Percentiles rank a stretch among this genome's conserved stretches.
Conservation (phyloP, 2,113 vertebrate genomes). For the Onychostruthus taczanowskii region DNA sequence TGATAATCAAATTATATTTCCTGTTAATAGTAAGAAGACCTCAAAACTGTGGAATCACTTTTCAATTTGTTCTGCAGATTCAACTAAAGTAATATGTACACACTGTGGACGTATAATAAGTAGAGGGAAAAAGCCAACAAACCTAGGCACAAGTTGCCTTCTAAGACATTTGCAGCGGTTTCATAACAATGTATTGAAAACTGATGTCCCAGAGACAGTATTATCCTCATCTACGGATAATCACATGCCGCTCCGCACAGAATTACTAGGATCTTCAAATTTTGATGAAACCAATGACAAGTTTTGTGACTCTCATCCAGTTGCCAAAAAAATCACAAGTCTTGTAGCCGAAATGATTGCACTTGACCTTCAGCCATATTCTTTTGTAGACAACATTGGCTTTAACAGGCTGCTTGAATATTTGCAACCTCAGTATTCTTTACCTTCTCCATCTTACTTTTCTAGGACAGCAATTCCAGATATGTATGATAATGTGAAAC, state of each 20-base stretch:
- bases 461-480: slow-evolving; percentile 94
- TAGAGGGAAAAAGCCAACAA: slow-evolving; percentile 95
- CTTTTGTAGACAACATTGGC: slow-evolving; percentile 90
- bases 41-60: slow-evolving; percentile 99
- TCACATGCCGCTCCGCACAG: slow-evolving; percentile 73
- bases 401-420: slow-evolving; percentile 91
- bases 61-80: slow-evolving; percentile 89
- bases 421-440: slow-evolving; percentile 92
- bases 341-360: slow-evolving; percentile 97
- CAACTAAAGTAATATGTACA: slow-evolving; percentile 95
- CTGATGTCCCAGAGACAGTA: slow-evolving; percentile 80
- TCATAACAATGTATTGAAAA: slow-evolving; percentile 87
- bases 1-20: slow-evolving; percentile 76
- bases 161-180: slow-evolving; percentile 93
- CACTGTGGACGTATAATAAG: slow-evolving; percentile 98
- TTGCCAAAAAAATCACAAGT: slow-evolving; percentile 97
- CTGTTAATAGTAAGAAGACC: slow-evolving; percentile 92
- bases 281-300: slow-evolving; percentile 79
- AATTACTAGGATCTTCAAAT: slow-evolving; percentile 73
- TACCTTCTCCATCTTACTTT: slow-evolving; percentile 90
- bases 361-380: slow-evolving; percentile 97
- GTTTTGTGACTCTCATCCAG: slow-evolving; percentile 88
- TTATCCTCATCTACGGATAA: slow-evolving; percentile 73
- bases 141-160: slow-evolving; percentile 94
- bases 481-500: slow-evolving; percentile 93